Base-by-base conservation (phyloP, 2,888 invertebrate species). In the Epinotia bilunana region DNA sequence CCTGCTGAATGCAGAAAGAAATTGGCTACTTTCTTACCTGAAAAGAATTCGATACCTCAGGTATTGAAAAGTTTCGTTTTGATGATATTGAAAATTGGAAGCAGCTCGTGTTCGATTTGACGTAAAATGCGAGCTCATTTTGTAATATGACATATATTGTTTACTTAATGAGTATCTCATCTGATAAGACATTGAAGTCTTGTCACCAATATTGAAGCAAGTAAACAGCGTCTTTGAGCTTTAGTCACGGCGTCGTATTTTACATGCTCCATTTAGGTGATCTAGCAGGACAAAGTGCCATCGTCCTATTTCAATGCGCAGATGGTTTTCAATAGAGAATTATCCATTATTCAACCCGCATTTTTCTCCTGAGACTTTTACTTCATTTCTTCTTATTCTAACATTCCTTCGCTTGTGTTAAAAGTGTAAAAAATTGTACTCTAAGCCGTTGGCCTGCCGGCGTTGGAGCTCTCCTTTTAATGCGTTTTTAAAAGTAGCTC, bases 21-120 rank as follows among this genome's bases (percentile, higher is more conserved):
- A 76, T 76, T 74, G 76, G 76, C 71, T 76, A 76, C 76, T 76
- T 74, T 76, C 76, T 74, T 76, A 74, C 70, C 74, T 74, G 74
- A 76, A 73, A 74, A 70, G 76, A 74, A 76, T 76, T 72, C 75
- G 71, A 75, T 72, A 72, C 75, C 75, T 60, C 67, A 74, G 61
- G 57, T 55, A 76, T 76, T 76, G 76, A 74, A 74, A 70, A 70
- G 65, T 74, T 74, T 62, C 75, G 61, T 67, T 74, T 70, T 74
- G 76, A 76, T 70, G 76, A 73, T 70, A 67, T 23, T 55, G 61
- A 72, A 76, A 76, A 74, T 76, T 74, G 69, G 69, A 60, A 60
- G 60, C 63, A 28, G 49, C 28, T 64, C 73, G 65, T 61, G 71
- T 74, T 74, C 74, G 63, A 46, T 75, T 75, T 75, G 62, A 62